Evolutionary conservation across 92 coral and sea anemone species (phyloP).

Genomic region (Pocillopora meandrina): DNA sequence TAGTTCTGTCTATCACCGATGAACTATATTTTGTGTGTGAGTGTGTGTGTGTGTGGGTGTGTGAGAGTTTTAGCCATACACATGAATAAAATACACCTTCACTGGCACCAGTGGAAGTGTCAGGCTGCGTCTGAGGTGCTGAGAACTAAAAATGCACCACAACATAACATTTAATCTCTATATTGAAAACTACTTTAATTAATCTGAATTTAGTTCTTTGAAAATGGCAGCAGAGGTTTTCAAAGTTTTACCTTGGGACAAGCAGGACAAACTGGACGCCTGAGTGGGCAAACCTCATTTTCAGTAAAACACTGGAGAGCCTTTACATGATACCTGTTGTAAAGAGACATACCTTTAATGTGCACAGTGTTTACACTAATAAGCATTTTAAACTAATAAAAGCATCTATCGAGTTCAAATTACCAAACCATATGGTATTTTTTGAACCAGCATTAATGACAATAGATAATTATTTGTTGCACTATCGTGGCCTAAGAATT

Average conservation of each 20-base stretch:
- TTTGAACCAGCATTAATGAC: too few species aligned
- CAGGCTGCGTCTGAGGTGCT: neutral
- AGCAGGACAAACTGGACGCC: conserved; percentile 10
- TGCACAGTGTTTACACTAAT: too few species aligned
- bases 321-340: conserved; percentile 1
- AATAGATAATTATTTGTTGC: too few species aligned
- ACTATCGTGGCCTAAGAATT: too few species aligned
- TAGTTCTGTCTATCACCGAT: neutral
- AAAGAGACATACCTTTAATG: neutral
- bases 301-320: conserved; percentile 7
- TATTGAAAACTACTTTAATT: too few species aligned
- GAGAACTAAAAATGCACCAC: too few species aligned
- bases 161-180: too few species aligned
- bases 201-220: neutral
- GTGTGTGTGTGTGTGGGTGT: neutral
- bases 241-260: conserved; percentile 16
- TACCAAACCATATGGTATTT: too few species aligned
- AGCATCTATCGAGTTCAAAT: too few species aligned
- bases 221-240: neutral
- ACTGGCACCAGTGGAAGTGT: neutral
- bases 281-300: neutral
- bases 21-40: neutral
- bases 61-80: neutral
- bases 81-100: neutral
- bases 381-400: too few species aligned